Base-by-base conservation (phyloP, 1,140 invertebrate species). In the Magallana ariakensis region DNA sequence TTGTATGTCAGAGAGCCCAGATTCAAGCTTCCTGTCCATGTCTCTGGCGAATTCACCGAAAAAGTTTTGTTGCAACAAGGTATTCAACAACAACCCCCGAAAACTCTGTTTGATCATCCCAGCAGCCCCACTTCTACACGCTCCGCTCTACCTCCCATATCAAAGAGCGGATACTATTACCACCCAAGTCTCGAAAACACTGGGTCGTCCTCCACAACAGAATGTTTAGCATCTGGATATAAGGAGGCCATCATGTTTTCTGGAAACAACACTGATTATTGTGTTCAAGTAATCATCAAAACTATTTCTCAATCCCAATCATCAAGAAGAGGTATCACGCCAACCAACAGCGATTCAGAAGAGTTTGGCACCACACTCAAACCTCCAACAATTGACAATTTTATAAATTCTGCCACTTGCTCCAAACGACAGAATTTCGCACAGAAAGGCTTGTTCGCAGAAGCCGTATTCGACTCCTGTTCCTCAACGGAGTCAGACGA, bases 401-500 rank as follows among this genome's bases (percentile, higher is more conserved):
- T 75, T 26, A 26, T 75, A 33, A 22, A 26, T 26, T 4, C 66
- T 13, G 13, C 66, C 11, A 22, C 26, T 13, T 33, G 22, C 15
- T 26, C 66, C 8, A 75, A 26, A 13, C 66, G 66, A 22, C 66
- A 75, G 33, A 75, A 9, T 26, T 75, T 33, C 13, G 66, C 66
- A 19, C 19, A 75, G 66, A 26, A 26, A 75, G 66, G 66, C 13
- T 22, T 75, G 26, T 75, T 75, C 26, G 15, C 66, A 75, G 22
- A 33, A 9, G 2, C 19, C 26, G 22, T 33, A 26, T 75, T 26
- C 66, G 66, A 75, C 13, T 26, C 19, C 6, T 75, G 22, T 22
- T 75, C 66, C 11, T 75, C 66, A 26, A 75, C 66, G 66, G 66
- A 75, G 33, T 75, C 66, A 15, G 66, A 75, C 13, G 66, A 75